phyloP scores from a whole-genome alignment of 2,113 vertebrate genomes.

The Solea senegalensis region DNA sequence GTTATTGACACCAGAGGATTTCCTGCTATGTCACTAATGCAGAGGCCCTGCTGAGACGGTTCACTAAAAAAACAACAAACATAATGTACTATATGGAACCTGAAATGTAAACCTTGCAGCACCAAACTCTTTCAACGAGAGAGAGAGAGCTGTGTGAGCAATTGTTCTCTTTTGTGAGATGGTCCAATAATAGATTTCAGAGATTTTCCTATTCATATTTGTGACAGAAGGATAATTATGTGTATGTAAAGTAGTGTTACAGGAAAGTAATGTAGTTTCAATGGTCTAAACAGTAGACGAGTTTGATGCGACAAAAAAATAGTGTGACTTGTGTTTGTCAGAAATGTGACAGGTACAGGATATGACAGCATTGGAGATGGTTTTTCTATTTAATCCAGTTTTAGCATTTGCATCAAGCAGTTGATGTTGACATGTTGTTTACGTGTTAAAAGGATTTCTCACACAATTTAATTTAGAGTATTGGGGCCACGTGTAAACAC shows the following conservation, averaged over 20 bases:
- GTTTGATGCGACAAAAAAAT: not conserved
- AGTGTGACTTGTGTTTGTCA: not conserved
- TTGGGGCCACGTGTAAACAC: no score
- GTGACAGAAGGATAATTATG: constrained; percentile 1
- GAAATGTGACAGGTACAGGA: constrained; percentile 9
- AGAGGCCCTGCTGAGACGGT: not conserved
- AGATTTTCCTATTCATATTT: not conserved
- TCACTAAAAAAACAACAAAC: not conserved
- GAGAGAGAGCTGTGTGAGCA: not conserved
- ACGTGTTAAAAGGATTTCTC: no score
- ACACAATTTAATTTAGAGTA: no score
- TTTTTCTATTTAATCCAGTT: constrained; percentile 2
- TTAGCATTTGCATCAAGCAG: not conserved
- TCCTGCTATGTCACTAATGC: not conserved
- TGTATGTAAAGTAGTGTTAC: not conserved
- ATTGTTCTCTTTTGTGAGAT: constrained; percentile 1
- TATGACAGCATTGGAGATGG: constrained; percentile 14
- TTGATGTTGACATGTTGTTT: not conserved
- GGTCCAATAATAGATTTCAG: constrained; percentile 9
- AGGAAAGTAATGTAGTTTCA: constrained; percentile 6
- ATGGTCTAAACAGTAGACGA: constrained; percentile 1
- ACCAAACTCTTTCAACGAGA: not conserved
- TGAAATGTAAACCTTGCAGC: not conserved
- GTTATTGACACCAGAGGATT: not conserved
- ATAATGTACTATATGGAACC: not conserved